phyloP scores from a whole-genome alignment of 1,140 invertebrate species.

The Prorops nasuta region DNA sequence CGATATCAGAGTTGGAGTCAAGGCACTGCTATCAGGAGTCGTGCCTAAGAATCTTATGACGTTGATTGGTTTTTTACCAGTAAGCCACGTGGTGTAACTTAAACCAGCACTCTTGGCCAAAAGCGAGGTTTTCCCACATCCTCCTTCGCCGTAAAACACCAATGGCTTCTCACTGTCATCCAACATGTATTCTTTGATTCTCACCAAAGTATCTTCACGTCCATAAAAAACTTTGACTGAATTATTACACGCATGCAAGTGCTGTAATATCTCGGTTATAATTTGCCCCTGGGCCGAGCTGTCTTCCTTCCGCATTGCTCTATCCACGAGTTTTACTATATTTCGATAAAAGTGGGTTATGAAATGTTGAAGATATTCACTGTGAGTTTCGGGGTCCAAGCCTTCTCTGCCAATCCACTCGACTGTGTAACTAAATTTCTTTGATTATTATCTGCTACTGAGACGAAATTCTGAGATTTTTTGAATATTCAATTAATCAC shows the following conservation, averaged over 20 bases:
- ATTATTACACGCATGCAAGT: slow-evolving; percentile 94
- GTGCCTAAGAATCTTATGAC: slow-evolving; percentile 94
- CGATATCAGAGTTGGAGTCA: slow-evolving; percentile 91
- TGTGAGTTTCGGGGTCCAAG: slow-evolving; percentile 87
- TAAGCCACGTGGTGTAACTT: slow-evolving; percentile 70
- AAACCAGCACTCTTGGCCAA: slow-evolving; percentile 89
- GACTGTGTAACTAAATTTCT: slow-evolving; percentile 76
- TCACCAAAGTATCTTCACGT: slow-evolving; percentile 80
- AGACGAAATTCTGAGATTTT: not conserved
- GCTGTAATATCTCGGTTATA: slow-evolving; percentile 93
- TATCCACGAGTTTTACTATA: slow-evolving; percentile 88
- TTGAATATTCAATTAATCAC: slow-evolving; percentile 45
- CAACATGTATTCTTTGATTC: slow-evolving; percentile 83
- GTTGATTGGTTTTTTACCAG: slow-evolving; percentile 75
- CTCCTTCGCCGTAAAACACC: slow-evolving; percentile 93
- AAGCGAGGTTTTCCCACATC: slow-evolving; percentile 96
- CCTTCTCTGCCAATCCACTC: slow-evolving; percentile 97
- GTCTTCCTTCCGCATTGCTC: slow-evolving; percentile 94
- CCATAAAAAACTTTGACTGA: slow-evolving; percentile 96
- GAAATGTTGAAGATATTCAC: slow-evolving; percentile 93
- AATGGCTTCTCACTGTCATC: slow-evolving; percentile 84
- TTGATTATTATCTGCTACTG: too few relatives aligned
- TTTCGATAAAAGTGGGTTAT: slow-evolving; percentile 93
- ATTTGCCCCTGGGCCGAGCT: slow-evolving; percentile 91
- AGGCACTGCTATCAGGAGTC: slow-evolving; percentile 92